These are phyloP conservation scores for Micropoecilia bifurca DNA, from an alignment of 2,797 vertebrate species.

Conservation along the genomic window DNA sequence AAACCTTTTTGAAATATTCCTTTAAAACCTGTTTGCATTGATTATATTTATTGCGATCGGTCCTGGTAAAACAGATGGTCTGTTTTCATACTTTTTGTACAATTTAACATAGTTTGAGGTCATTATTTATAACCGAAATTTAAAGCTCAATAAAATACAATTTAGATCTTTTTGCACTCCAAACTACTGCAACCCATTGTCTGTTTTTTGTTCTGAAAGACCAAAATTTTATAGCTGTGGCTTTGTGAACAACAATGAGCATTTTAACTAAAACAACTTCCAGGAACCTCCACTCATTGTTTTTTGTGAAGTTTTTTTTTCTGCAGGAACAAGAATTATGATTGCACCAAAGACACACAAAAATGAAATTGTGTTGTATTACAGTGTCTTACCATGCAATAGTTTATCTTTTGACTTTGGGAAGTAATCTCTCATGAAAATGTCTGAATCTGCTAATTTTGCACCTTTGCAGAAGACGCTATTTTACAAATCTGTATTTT, in stretches of 20 bases:
- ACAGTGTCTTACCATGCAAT: conserved; percentile 17
- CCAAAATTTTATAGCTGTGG: background rate
- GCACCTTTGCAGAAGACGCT: conserved; percentile 13
- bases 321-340: conserved; percentile 39
- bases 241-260: conserved; percentile 19
- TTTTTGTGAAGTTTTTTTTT: conserved; percentile 16
- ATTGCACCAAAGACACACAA: conserved; percentile 67
- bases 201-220: conserved; percentile 14
- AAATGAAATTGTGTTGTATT: conserved; percentile 27
- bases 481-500: conserved; percentile 47
- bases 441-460: conserved; percentile 50
- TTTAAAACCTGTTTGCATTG: conserved; percentile 18
- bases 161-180: conserved; percentile 57
- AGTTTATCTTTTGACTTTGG: conserved; percentile 23
- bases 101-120: conserved; percentile 64
- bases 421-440: conserved; percentile 30
- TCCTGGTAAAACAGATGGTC: conserved; percentile 32
- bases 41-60: conserved; percentile 65
- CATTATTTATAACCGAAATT: background rate
- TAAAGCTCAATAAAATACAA: conserved; percentile 16
- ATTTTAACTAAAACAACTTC: conserved; percentile 23
- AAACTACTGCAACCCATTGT: conserved; percentile 17
- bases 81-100: conserved; percentile 57
- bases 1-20: background rate
- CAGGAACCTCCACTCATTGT: conserved; percentile 17